Conservation (phyloP, 2,113 vertebrate genomes). For the Bubalus kerabau region DNA sequence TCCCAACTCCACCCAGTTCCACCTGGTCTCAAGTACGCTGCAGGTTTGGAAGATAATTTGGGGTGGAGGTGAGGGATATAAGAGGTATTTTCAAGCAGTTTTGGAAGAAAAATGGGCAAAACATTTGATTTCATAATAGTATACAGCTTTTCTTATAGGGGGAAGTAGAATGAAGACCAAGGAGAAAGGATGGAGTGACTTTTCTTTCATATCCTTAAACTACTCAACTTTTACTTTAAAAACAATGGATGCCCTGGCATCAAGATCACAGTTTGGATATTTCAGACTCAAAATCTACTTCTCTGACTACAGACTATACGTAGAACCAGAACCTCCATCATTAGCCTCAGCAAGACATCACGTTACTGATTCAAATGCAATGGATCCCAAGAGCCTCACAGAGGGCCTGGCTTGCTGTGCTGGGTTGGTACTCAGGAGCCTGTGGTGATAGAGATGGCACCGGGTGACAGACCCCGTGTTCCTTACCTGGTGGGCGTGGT, state of each 20-base stretch:
- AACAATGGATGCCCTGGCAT: too few species aligned
- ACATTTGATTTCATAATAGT: not conserved
- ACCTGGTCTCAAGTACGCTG: not conserved
- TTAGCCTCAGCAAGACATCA: not conserved
- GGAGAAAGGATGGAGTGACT: not conserved
- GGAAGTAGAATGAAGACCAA: accelerated
- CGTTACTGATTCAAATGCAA: not conserved
- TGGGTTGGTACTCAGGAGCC: not conserved
- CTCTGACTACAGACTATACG: not conserved
- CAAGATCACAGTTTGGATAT: not conserved
- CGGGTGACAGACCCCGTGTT: not conserved
- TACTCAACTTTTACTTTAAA: not conserved
- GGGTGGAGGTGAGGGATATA: too few species aligned
- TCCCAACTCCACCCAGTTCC: not conserved
- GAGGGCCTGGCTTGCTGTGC: not conserved
- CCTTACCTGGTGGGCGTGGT: conserved; percentile 95
- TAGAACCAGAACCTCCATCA: not conserved
- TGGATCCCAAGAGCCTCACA: not conserved
- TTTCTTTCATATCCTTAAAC: not conserved
- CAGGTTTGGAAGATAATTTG: not conserved
- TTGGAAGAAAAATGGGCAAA: not conserved
- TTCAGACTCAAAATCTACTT: not conserved
- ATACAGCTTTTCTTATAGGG: not conserved
- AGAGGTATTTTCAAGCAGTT: not conserved
- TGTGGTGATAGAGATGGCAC: not conserved